Evolutionary conservation across 2,797 vertebrate genomes (phyloP).

Genomic region (Hippocampus kuda): DNA sequence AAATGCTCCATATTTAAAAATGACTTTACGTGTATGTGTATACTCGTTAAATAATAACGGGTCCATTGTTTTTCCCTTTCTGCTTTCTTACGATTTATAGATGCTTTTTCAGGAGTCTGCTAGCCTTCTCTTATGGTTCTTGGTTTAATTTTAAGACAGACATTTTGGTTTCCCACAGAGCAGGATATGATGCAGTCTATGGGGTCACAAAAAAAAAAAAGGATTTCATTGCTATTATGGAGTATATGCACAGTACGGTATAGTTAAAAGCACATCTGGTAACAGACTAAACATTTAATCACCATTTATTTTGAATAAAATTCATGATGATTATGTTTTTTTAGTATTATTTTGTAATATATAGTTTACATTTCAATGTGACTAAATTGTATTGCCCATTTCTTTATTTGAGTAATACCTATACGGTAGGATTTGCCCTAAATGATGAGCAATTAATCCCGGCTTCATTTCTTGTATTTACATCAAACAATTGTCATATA

Average conservation of each 20-base stretch:
- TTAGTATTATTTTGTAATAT: not conserved
- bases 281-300: not conserved
- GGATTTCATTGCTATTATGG: not conserved
- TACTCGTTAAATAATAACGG: slow-evolving; percentile 20
- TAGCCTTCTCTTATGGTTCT: not conserved
- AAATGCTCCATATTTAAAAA: slow-evolving; percentile 29
- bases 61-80: slow-evolving; percentile 23
- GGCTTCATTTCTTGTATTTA: slow-evolving; percentile 13
- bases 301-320: not conserved
- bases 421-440: not conserved
- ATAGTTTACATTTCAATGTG: not conserved
- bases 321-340: not conserved
- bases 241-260: not conserved
- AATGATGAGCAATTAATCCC: not conserved
- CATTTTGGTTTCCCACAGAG: not conserved
- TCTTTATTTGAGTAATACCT: too few relatives aligned
- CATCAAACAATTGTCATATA: slow-evolving; percentile 24
- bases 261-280: not conserved
- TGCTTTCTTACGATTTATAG: not conserved
- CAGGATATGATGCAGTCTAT: not conserved
- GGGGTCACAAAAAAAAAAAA: not conserved
- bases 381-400: not conserved
- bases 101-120: not conserved
- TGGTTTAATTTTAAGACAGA: not conserved
- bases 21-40: slow-evolving; percentile 13